Evolutionary conservation across 1,140 invertebrate species (phyloP).

Genomic region (Scylla paramamosain): DNA sequence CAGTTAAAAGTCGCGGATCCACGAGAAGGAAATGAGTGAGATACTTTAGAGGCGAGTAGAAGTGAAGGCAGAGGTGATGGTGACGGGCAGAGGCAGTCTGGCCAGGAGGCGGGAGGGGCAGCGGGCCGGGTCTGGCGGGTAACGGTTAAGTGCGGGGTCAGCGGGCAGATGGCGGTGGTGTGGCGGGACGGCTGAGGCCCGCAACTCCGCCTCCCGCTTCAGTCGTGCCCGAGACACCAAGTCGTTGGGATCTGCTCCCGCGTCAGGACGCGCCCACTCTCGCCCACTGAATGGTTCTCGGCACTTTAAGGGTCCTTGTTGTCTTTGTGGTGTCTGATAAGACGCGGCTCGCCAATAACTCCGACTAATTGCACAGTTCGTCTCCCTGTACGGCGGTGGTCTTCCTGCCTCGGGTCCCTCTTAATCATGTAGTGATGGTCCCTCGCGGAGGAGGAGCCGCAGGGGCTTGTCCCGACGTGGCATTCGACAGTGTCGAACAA

Average conservation of each 20-base stretch:
- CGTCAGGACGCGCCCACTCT: not conserved
- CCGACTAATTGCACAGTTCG: not conserved
- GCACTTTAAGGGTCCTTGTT: not conserved
- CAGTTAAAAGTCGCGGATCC: not conserved
- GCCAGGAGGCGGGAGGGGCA: slow-evolving; percentile 18
- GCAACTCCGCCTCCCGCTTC: slow-evolving; percentile 33
- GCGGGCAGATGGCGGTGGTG: slow-evolving; percentile 70
- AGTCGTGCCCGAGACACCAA: slow-evolving; percentile 68
- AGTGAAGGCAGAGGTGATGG: not conserved
- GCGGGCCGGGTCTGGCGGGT: slow-evolving; percentile 28
- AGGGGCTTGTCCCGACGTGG: slow-evolving; percentile 26
- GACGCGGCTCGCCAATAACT: not conserved
- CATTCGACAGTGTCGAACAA: slow-evolving; percentile 23
- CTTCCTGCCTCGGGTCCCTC: not conserved
- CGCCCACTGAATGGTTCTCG: not conserved
- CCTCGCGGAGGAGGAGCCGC: not conserved
- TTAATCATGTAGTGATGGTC: not conserved
- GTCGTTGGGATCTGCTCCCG: not conserved
- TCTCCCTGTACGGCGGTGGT: not conserved
- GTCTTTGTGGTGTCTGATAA: slow-evolving; percentile 22
- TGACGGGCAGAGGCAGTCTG: not conserved
- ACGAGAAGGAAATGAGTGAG: not conserved
- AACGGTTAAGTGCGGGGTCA: slow-evolving; percentile 59
- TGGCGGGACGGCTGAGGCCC: slow-evolving; percentile 27
- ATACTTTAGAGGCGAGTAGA: not conserved